These are phyloP conservation scores for Crocodylus rhombifer DNA, from an alignment of 2,797 vertebrate species.

Conservation along the genomic window DNA sequence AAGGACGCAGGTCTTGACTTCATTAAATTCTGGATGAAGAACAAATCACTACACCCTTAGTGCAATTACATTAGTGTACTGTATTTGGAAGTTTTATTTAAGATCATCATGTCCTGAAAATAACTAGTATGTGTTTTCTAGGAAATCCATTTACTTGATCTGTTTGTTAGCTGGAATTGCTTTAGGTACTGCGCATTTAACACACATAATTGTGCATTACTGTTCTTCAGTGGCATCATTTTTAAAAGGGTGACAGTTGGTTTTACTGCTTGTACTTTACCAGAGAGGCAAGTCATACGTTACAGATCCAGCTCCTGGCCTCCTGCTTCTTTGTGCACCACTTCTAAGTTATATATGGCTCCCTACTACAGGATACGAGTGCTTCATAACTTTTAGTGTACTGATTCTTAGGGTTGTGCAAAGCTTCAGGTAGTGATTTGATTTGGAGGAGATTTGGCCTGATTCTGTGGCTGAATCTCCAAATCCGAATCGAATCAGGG, in stretches of 20 bases:
- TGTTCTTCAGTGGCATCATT: neutral
- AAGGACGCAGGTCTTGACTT: neutral
- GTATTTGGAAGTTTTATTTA: neutral
- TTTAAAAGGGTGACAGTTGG: neutral
- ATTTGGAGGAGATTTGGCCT: no score
- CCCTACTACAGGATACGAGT: constrained; percentile 5
- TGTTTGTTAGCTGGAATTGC: neutral
- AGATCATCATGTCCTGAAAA: neutral
- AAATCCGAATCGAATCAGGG: no score
- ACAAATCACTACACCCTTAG: neutral
- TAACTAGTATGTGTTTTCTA: neutral
- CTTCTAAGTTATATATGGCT: no score
- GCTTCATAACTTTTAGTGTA: constrained; percentile 65
- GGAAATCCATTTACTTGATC: neutral
- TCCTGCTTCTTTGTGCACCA: no score
- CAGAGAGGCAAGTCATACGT: neutral
- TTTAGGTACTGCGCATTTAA: neutral
- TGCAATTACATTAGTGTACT: neutral
- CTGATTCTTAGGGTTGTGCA: no score
- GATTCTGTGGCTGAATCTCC: no score
- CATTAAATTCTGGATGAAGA: neutral
- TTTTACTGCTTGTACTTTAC: neutral
- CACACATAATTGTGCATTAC: neutral
- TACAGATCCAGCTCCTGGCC: neutral
- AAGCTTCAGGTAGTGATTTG: no score